Evolutionary conservation across 2,888 invertebrate genomes (phyloP), one percentile per base, ranked within the genome.

Genomic region (Nipponacmea schrenckii): DNA sequence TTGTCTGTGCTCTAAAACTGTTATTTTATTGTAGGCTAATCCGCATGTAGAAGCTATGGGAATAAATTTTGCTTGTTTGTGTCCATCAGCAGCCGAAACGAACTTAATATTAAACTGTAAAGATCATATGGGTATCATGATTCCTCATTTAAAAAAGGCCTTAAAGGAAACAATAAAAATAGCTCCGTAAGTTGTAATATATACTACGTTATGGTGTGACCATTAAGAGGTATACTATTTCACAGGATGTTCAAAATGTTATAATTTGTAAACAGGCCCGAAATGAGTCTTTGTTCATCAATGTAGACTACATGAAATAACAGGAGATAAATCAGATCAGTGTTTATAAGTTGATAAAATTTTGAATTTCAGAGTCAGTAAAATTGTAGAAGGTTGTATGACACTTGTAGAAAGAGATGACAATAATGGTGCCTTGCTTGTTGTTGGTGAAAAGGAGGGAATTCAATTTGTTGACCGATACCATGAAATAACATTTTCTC

Each of bases 21-120:
- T 14, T 17, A 14, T 31, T 31, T 50, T 67, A 14, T 24, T 48
- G 14, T 50, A 67, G 67, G 27, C 46, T 50, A 67, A 50, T n/a
- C 67, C 67, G 5, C 31, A 67, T 24, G 26, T 46, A 8, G 67
- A 50, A 48, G 20, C 20, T 20, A 46, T 67, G 26, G 67, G 67
- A 17, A 14, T 67, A 17, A 24, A 50, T 31, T 67, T 67, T 48
- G 67, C 50, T 27, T 67, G 67, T 31, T 50, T 67, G 17, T 67
- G 67, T 67, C 67, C 67, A 31, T 50, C 46, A 31, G 48, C 67
- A 46, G 67, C 50, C 31, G 67, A 67, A 20, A 67, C 67, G 24
- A 31, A 31, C 2, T n/a, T 67, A 24, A 20, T 56, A 27, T 50
- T 67, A 50, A 50, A 67, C n/a, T 48, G 15, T 17, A 48, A 48